Percentiles rank a stretch among this genome's conserved stretches.
Evolutionary conservation across 1,140 invertebrate species (phyloP).

Genomic region (Scylla paramamosain): DNA sequence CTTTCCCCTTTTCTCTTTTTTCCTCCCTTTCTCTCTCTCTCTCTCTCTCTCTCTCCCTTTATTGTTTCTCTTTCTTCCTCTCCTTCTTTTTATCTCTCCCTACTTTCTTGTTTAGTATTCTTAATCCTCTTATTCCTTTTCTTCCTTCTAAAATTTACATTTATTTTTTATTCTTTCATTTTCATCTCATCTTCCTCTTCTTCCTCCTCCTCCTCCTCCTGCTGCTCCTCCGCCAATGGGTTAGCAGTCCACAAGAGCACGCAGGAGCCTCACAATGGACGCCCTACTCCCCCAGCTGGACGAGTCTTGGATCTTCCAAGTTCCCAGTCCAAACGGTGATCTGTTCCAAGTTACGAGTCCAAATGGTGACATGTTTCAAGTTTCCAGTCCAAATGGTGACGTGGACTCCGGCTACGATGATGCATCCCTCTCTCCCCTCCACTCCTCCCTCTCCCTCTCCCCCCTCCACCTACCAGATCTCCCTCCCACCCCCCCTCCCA

Average conservation of each 20-base stretch:
- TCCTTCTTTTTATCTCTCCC: too few relatives aligned
- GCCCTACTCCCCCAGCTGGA: slow-evolving; percentile 50
- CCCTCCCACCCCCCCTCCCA: neutral
- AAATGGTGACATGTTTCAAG: too few relatives aligned
- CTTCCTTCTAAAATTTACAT: too few relatives aligned
- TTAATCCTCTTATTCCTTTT: too few relatives aligned
- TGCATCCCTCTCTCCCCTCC: neutral
- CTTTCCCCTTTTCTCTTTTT: too few relatives aligned
- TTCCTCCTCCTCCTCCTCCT: neutral
- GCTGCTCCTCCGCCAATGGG: neutral
- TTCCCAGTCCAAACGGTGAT: too few relatives aligned
- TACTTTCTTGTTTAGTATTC: too few relatives aligned
- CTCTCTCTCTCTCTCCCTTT: too few relatives aligned
- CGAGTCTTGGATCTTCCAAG: slow-evolving; percentile 16
- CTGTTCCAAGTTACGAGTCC: neutral
- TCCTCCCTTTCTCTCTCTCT: too few relatives aligned
- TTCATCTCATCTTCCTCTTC: neutral
- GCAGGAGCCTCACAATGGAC: slow-evolving; percentile 2
- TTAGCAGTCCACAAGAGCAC: neutral
- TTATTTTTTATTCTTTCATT: too few relatives aligned
- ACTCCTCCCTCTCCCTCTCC: neutral
- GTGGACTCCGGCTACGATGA: slow-evolving; percentile 35
- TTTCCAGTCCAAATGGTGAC: neutral
- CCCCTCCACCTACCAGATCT: neutral
- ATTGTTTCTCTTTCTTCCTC: too few relatives aligned